phyloP scores from a whole-genome alignment of 2,113 vertebrate genomes.

The Arizona elegans region DNA sequence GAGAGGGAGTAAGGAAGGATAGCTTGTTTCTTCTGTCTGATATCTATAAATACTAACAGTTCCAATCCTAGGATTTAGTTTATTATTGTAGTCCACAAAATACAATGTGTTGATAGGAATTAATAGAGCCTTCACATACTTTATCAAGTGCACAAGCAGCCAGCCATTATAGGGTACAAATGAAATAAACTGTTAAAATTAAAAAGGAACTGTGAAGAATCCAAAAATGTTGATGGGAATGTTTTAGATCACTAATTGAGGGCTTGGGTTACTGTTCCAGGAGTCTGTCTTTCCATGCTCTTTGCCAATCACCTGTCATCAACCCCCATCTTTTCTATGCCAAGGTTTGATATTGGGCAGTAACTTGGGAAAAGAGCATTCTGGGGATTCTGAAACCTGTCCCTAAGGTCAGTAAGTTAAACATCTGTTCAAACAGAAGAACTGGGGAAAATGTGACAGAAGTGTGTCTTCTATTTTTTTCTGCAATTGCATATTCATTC shows the following conservation, averaged over 20 bases:
- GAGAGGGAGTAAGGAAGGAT: background rate
- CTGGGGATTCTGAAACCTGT: background rate
- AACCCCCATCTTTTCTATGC: background rate
- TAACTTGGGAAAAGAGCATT: background rate
- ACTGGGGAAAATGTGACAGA: background rate
- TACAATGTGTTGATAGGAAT: background rate
- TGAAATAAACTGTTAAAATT: background rate
- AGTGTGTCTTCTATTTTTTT: fast-evolving
- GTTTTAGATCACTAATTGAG: slow-evolving; percentile 46
- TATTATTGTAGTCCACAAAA: background rate
- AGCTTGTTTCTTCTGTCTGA: background rate
- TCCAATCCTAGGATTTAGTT: background rate
- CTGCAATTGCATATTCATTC: background rate
- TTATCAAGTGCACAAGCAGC: background rate
- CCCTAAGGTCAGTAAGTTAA: background rate
- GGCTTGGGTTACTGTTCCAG: background rate
- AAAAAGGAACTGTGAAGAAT: slow-evolving; percentile 2
- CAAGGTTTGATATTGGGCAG: background rate
- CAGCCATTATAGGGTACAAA: background rate
- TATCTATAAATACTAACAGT: background rate
- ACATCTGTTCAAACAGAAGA: background rate
- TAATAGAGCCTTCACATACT: background rate
- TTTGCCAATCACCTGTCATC: slow-evolving; percentile 39
- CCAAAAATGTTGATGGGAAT: slow-evolving; percentile 32
- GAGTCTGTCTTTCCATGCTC: slow-evolving; percentile 28